Evolutionary conservation across 2,888 invertebrate species (phyloP), one percentile per base, ranked within the genome.

Genomic region (Troilus luridus): DNA sequence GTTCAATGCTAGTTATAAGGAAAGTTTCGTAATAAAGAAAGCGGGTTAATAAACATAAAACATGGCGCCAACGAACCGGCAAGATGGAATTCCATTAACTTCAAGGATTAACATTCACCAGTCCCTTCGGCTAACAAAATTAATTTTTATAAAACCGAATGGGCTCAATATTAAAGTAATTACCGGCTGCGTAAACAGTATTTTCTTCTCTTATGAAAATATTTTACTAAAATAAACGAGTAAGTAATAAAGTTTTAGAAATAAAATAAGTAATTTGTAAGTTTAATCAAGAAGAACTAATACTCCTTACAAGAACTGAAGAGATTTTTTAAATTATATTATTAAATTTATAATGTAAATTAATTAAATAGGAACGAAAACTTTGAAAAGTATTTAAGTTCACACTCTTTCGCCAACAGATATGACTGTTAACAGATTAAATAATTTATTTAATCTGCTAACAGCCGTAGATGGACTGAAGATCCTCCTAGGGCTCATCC

Each of bases 1-100:
- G 56, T n/a, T 56, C 12, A n/a, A 85, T 58, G 85, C 56, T 85
- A 85, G 85, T 85, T 85, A 85, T 85, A 85, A 85, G 56, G 56
- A 54, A 85, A 85, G 85, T 85, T 85, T 85, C n/a, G 85, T 85
- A 85, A 85, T 85, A 85, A 85, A 85, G 85, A 85, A 85, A 58
- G n/a, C 85, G 85, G 85, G 85, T 85, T 85, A 85, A 85, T 85
- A 85, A 85, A 85, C 85, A 85, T 85, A 85, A 85, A 85, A 56
- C 56, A 85, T 21, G 56, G 56, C 6, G 56, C n/a, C 85, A 85
- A 56, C 85, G 56, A 85, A 85, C 85, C 21, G 56, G 56, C 56
- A n/a, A 56, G 85, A 85, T 85, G 85, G 85, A 85, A 85, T 85
- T 85, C 56, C 85, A 85, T 85, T 85, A 85, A 58, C 56, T 85